Percentiles rank a stretch among this genome's conserved stretches.
These are phyloP conservation scores for Idris sp. DNA, from an alignment of 1,140 invertebrate genomes.

Conservation along the genomic window DNA sequence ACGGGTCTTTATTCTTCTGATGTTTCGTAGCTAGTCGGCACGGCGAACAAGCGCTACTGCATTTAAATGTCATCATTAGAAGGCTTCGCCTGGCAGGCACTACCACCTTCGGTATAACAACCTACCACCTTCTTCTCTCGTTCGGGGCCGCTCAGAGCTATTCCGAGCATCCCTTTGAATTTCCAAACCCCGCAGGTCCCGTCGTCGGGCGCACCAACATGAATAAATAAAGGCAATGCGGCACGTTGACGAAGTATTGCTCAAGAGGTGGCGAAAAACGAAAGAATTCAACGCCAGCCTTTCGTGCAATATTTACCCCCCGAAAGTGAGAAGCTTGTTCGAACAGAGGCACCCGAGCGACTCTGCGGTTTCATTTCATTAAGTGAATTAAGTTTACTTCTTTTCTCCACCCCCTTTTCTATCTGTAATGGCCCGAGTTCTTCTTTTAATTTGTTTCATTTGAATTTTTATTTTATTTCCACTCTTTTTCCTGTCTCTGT, in stretches of 20 bases:
- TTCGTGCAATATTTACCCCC: conserved; percentile 44
- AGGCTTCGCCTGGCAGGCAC: conserved; percentile 69
- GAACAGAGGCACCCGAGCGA: conserved; percentile 4
- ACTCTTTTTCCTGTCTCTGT: too few species aligned
- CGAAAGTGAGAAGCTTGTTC: conserved; percentile 11
- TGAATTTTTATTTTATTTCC: not conserved
- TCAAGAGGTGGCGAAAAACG: conserved; percentile 53
- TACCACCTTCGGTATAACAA: conserved; percentile 60
- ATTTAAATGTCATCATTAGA: conserved; percentile 80
- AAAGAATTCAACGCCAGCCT: conserved; percentile 47
- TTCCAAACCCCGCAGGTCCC: conserved; percentile 66
- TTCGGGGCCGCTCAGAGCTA: conserved; percentile 50
- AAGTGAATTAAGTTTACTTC: conserved; percentile 31
- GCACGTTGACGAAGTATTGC: conserved; percentile 64
- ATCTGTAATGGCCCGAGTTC: too few species aligned
- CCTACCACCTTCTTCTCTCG: conserved; percentile 64
- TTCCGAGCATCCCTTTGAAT: conserved; percentile 69
- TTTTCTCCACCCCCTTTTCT: too few species aligned
- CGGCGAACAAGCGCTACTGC: conserved; percentile 77
- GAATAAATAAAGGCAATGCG: conserved; percentile 76
- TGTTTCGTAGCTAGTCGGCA: conserved; percentile 52
- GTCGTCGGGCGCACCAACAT: conserved; percentile 66
- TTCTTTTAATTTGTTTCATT: conserved; percentile 16
- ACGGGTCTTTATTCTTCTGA: conserved; percentile 68
- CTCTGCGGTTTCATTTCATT: conserved; percentile 35